Conservation (phyloP, 2,888 invertebrate species). For the Syrphus vitripennis region DNA sequence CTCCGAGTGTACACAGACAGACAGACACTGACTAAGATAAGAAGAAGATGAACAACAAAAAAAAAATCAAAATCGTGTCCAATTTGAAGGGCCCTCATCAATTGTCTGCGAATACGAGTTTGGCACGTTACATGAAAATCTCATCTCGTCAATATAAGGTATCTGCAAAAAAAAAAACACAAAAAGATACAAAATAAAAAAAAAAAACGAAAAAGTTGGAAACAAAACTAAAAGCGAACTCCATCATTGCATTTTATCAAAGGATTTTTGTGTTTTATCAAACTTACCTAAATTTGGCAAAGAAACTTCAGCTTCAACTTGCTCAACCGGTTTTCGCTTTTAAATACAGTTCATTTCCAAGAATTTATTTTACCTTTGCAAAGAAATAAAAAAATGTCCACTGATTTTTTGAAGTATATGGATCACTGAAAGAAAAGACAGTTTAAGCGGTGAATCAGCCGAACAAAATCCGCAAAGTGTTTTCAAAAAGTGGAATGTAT, state of each 20-base stretch:
- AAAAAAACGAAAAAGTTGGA: not conserved
- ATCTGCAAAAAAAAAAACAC: not conserved
- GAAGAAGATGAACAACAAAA: not conserved
- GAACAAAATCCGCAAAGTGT: no score
- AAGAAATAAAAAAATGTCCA: not conserved
- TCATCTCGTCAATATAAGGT: constrained; percentile 48
- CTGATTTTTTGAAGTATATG: not conserved
- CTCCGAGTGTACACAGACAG: not conserved
- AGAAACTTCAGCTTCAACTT: constrained; percentile 24
- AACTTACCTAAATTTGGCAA: constrained; percentile 12
- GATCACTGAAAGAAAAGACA: not conserved
- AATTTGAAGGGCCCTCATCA: constrained; percentile 66
- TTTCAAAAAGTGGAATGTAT: no score
- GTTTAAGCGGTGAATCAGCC: no score
- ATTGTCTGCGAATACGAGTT: constrained; percentile 59
- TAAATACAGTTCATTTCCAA: constrained; percentile 80
- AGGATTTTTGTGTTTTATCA: constrained; percentile 28
- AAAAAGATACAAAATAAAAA: not conserved
- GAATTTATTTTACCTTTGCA: constrained; percentile 70
- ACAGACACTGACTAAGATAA: not conserved
- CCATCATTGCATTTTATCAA: constrained; percentile 49
- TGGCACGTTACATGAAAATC: constrained; percentile 64
- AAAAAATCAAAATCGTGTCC: constrained; percentile 47
- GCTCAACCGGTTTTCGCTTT: constrained; percentile 78
- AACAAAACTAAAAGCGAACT: constrained; percentile 46